Conservation (phyloP, 2,797 vertebrate species). For the Sebastes umbrosus region DNA sequence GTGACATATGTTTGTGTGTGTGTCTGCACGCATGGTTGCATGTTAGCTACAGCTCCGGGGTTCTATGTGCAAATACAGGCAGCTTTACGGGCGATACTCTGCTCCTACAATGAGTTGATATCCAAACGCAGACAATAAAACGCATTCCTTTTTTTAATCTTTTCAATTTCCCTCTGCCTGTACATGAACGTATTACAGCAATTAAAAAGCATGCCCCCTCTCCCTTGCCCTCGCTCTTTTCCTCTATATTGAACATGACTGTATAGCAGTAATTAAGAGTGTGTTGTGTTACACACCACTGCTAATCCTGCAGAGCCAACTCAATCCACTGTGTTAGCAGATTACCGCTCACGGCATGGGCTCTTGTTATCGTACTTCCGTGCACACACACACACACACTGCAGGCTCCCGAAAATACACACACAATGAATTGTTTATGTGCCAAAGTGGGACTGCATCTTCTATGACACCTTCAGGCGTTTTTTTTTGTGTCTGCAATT, state of each 20-base stretch:
- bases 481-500: constrained; percentile 51
- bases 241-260: constrained; percentile 51
- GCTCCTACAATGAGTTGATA: not conserved
- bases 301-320: constrained; percentile 73
- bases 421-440: constrained; percentile 63
- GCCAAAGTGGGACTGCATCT: constrained; percentile 40
- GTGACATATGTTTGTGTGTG: constrained; percentile 15
- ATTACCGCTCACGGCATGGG: constrained; percentile 69
- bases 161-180: constrained; percentile 36
- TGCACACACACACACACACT: not conserved
- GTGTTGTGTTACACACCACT: constrained; percentile 71
- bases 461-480: constrained; percentile 49
- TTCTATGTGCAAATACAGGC: not conserved
- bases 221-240: constrained; percentile 13
- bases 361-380: constrained; percentile 49
- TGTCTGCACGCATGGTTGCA: not conserved
- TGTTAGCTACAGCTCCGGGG: not conserved
- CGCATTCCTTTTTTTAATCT: constrained; percentile 37
- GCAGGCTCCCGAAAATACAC: constrained; percentile 29
- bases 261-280: constrained; percentile 75
- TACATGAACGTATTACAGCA: constrained; percentile 27
- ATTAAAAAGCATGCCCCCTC: constrained; percentile 42
- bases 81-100: not conserved
- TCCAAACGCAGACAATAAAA: constrained; percentile 28
- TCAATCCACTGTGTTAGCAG: constrained; percentile 73